Evolutionary conservation across 1,140 invertebrate genomes (phyloP), one percentile per base, ranked within the genome.

Genomic region (Chlorops oryzae): DNA sequence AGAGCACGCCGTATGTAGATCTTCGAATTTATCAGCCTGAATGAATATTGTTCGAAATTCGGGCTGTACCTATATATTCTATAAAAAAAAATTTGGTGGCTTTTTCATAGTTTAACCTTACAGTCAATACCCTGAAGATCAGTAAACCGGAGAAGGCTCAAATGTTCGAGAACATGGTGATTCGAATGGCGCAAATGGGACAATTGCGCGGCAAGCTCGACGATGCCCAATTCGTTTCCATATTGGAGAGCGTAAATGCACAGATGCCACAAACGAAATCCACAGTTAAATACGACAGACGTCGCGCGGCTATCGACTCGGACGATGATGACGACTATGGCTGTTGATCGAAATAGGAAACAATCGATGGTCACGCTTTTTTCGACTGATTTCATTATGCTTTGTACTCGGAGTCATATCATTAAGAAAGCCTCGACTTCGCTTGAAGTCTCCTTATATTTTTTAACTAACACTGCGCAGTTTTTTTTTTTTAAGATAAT

Each of bases 81-180:
- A n/a, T n/a, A n/a, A n/a, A n/a, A n/a, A n/a, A n/a, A n/a, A n/a
- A n/a, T n/a, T n/a, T n/a, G n/a, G n/a, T n/a, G n/a, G n/a, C n/a
- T n/a, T n/a, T n/a, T n/a, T n/a, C n/a, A n/a, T n/a, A n/a, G n/a
- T n/a, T n/a, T 56, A 50, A 5, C n/a, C 7, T n/a, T 28, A 24
- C 72, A 96, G 92, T 98, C 58, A 96, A 95, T 63, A 98, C 90
- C 51, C 80, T 98, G 35, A 86, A 87, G 65, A 74, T 96, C 48
- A 91, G 92, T 51, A 97, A 95, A 75, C 94, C 95, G 34, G 93
- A 96, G 59, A 97, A 96, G 74, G 94, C 88, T 9, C 81, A 83
- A 72, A 89, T 93, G 87, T 83, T 97, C 17, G 93, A 98, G 79
- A 85, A 86, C 57, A 91, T 96, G 83, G 81, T 98, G 46, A 78